Evolutionary conservation across 2,113 vertebrate species (phyloP).

Genomic region (Mormyrus lacerda): DNA sequence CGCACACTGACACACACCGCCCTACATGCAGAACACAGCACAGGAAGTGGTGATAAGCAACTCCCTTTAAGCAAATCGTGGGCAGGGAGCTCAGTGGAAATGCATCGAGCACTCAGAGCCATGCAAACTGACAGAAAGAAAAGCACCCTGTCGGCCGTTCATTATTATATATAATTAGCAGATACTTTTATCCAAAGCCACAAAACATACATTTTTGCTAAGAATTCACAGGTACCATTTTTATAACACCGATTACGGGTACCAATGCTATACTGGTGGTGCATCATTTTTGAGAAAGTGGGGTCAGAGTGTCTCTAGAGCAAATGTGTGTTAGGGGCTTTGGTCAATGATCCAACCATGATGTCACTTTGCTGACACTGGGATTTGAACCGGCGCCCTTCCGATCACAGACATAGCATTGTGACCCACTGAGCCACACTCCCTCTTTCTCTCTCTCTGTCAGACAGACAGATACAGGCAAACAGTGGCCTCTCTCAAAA

Average conservation of each 20-base stretch:
- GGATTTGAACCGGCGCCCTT: neutral
- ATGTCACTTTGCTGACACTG: neutral
- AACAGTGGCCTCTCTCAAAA: neutral
- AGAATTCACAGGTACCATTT: neutral
- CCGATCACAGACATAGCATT: neutral
- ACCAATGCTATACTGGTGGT: neutral
- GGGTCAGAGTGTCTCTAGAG: neutral
- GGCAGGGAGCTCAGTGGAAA: conserved; percentile 14
- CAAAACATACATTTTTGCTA: neutral
- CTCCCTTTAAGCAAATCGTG: conserved; percentile 50
- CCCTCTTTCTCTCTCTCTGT: neutral
- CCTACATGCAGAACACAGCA: neutral
- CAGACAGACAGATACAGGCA: neutral
- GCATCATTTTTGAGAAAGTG: neutral
- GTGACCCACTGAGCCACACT: neutral
- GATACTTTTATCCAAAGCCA: neutral
- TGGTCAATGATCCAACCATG: neutral
- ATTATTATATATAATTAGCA: neutral
- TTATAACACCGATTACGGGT: neutral
- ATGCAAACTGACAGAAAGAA: neutral
- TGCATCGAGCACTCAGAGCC: neutral
- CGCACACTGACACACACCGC: neutral
- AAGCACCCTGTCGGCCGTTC: neutral
- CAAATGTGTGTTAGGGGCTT: neutral
- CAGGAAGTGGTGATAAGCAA: conserved; percentile 26